Conservation (phyloP, 2,113 vertebrate species). For the Ellobius talpinus region DNA sequence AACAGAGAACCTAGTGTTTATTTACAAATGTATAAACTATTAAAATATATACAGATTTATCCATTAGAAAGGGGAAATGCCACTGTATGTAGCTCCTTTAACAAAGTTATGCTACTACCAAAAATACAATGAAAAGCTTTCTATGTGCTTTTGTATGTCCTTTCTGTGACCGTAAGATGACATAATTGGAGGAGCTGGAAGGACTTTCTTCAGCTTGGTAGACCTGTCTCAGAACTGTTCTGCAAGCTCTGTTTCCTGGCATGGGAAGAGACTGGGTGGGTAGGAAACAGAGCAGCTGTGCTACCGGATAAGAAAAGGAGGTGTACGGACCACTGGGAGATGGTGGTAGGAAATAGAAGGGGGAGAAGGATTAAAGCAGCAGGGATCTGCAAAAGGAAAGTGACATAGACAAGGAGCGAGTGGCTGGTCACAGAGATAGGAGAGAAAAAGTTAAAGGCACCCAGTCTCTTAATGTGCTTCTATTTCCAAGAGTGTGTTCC, state of each 20-base stretch:
- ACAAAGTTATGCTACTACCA: neutral
- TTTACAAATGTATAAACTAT: neutral
- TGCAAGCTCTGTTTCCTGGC: constrained; percentile 9
- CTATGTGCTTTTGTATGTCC: neutral
- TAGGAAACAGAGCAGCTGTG: constrained; percentile 43
- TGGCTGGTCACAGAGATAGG: neutral
- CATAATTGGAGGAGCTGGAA: neutral
- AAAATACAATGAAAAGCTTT: neutral
- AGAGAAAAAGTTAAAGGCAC: neutral
- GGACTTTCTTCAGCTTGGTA: neutral
- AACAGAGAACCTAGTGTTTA: neutral
- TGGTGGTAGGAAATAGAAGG: neutral
- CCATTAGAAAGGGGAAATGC: neutral
- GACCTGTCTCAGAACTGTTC: neutral
- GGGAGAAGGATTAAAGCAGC: neutral
- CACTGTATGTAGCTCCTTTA: neutral
- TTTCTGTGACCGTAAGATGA: neutral
- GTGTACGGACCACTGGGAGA: neutral
- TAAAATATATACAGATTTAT: neutral
- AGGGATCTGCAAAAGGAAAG: neutral
- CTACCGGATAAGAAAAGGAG: constrained; percentile 18
- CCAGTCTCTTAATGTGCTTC: neutral
- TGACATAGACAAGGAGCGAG: neutral
- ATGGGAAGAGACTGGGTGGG: constrained; percentile 28
- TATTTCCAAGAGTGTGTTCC: neutral